Evolutionary conservation across 2,888 invertebrate species (phyloP).

Genomic region (Drosophila austrosaltans): DNA sequence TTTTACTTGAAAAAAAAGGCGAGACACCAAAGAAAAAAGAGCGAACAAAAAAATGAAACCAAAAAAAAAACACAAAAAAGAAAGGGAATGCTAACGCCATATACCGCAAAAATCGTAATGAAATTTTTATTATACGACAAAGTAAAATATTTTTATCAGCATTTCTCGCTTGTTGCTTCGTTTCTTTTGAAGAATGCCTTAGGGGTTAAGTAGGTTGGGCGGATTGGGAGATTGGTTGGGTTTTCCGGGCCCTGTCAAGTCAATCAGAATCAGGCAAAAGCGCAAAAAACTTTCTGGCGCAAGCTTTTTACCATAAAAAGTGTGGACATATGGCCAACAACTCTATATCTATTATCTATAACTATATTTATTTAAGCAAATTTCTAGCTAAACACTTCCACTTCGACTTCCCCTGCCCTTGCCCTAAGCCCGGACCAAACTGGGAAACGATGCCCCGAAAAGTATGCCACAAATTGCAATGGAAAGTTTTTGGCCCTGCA

Average conservation of each 20-base stretch:
- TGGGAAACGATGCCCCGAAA: constrained; percentile 10
- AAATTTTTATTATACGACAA: constrained; percentile 78
- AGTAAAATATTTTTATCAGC: constrained; percentile 78
- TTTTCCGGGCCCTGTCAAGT: constrained; percentile 59
- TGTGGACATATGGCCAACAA: constrained; percentile 44
- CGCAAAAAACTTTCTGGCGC: constrained; percentile 47
- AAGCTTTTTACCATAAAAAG: constrained; percentile 30
- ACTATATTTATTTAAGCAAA: constrained; percentile 73
- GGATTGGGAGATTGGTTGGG: constrained; percentile 6
- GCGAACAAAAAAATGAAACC: neutral
- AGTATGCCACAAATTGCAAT: constrained; percentile 63
- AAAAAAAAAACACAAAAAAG: constrained; percentile 24
- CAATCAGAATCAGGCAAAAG: constrained; percentile 67
- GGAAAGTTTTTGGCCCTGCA: constrained; percentile 68
- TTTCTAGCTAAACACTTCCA: constrained; percentile 63
- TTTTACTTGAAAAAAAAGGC: constrained; percentile 51
- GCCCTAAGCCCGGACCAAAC: neutral
- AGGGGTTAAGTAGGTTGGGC: constrained; percentile 24
- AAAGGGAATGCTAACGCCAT: constrained; percentile 30
- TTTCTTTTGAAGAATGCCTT: constrained; percentile 24
- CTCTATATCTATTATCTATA: constrained; percentile 36
- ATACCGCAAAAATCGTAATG: constrained; percentile 78
- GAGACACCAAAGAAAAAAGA: constrained; percentile 1
- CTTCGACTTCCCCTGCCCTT: constrained; percentile 27
- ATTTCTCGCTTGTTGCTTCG: constrained; percentile 74